Conservation (phyloP, 2,113 vertebrate genomes). For the Bufo bufo region DNA sequence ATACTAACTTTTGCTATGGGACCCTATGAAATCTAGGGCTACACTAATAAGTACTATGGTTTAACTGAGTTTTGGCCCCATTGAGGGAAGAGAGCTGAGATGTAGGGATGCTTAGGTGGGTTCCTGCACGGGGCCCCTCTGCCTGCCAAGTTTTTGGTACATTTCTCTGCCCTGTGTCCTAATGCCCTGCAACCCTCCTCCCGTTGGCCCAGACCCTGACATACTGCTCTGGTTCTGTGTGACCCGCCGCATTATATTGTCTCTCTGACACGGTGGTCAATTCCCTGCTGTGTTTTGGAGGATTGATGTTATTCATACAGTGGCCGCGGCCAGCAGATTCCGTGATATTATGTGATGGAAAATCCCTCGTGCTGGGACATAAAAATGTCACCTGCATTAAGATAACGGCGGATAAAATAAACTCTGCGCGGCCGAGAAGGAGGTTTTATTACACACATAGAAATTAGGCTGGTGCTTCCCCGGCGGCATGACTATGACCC, state of each 20-base stretch:
- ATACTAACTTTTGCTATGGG: too few species aligned
- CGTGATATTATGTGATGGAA: background rate
- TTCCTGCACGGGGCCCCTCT: background rate
- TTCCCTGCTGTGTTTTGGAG: background rate
- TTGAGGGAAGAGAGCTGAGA: too few species aligned
- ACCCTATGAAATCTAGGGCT: too few species aligned
- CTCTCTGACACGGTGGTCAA: background rate
- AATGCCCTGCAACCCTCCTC: background rate
- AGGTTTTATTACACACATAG: background rate
- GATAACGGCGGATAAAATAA: background rate
- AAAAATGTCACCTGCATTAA: conserved; percentile 8
- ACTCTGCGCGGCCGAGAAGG: too few species aligned
- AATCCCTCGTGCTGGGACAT: background rate
- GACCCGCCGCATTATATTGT: too few species aligned
- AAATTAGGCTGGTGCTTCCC: background rate
- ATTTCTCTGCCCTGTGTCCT: background rate
- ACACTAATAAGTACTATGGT: too few species aligned
- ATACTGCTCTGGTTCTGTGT: background rate
- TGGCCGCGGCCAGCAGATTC: background rate
- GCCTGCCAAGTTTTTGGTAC: too few species aligned
- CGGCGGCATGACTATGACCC: background rate
- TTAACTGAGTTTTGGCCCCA: too few species aligned
- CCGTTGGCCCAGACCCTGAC: background rate
- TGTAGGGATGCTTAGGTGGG: too few species aligned
- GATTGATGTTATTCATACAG: background rate